Evolutionary conservation across 2,797 vertebrate species (phyloP).

Genomic region (Thalassophryne amazonica): DNA sequence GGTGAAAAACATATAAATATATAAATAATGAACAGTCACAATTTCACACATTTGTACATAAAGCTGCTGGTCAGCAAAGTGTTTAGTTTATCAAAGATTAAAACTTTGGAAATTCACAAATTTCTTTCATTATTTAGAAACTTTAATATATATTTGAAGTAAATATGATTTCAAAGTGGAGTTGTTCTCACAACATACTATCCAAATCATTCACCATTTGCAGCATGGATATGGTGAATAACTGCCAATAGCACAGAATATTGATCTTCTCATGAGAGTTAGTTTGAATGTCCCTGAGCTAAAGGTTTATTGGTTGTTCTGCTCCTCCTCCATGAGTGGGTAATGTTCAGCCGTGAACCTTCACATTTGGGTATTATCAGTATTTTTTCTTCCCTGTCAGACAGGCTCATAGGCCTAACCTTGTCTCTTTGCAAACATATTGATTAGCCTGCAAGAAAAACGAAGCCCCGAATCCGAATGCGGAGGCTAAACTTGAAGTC

Average conservation of each 20-base stretch:
- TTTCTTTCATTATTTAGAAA: too few relatives aligned
- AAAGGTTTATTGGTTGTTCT: constrained; percentile 58
- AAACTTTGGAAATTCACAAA: too few relatives aligned
- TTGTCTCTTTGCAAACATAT: constrained; percentile 71
- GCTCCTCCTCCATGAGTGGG: constrained; percentile 39
- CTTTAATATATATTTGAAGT: too few relatives aligned
- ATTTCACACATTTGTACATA: too few relatives aligned
- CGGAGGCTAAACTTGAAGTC: constrained; percentile 48
- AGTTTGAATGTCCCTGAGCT: constrained; percentile 55
- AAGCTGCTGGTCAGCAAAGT: too few relatives aligned
- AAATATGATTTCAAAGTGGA: background rate
- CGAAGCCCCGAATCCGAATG: constrained; percentile 32
- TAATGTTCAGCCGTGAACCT: constrained; percentile 60
- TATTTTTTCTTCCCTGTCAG: constrained; percentile 30
- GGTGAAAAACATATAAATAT: too few relatives aligned
- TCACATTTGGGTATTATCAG: constrained; percentile 49
- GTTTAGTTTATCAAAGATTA: too few relatives aligned
- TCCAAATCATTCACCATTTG: constrained; percentile 36
- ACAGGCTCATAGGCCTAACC: constrained; percentile 58
- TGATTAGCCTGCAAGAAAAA: constrained; percentile 64
- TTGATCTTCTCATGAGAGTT: constrained; percentile 48
- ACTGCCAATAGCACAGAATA: constrained; percentile 53
- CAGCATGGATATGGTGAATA: constrained; percentile 54
- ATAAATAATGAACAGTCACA: too few relatives aligned
- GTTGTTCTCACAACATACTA: constrained; percentile 32